Conservation (phyloP, 1,140 invertebrate genomes). For the Drosophila ambigua region DNA sequence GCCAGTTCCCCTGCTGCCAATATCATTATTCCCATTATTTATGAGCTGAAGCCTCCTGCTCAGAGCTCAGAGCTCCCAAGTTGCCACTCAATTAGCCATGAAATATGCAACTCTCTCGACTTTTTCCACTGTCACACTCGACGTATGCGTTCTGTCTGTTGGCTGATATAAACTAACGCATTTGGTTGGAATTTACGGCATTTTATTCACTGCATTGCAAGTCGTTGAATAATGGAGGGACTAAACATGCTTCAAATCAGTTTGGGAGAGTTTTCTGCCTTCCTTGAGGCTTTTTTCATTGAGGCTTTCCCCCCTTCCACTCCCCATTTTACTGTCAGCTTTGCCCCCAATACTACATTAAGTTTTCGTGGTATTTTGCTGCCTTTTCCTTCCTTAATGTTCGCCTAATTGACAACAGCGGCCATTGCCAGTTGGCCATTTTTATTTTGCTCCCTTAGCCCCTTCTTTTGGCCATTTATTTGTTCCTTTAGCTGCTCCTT, state of each 20-base stretch:
- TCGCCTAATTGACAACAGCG: conserved; percentile 24
- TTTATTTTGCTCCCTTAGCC: conserved; percentile 18
- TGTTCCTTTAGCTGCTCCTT: conserved; percentile 36
- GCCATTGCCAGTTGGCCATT: conserved; percentile 1
- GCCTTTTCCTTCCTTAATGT: too few relatives aligned
- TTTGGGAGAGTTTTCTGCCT: not conserved
- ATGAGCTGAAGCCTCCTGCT: conserved; percentile 47
- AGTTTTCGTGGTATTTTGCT: too few relatives aligned
- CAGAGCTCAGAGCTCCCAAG: conserved; percentile 72
- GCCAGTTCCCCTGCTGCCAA: conserved; percentile 32
- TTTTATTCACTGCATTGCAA: conserved; percentile 18
- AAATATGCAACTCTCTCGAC: conserved; percentile 65
- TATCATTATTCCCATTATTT: conserved; percentile 68
- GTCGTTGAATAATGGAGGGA: not conserved
- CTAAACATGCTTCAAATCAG: too few relatives aligned
- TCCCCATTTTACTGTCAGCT: too few relatives aligned
- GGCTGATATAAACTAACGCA: not conserved
- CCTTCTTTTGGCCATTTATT: conserved; percentile 54
- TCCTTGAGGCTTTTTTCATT: too few relatives aligned
- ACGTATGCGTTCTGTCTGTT: conserved; percentile 38
- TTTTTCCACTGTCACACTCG: conserved; percentile 47
- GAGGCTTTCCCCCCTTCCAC: not conserved
- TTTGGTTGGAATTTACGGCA: conserved; percentile 27
- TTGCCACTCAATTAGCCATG: conserved; percentile 78
- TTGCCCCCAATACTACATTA: too few relatives aligned